Evolutionary conservation across 2,888 invertebrate species (phyloP), one percentile per base, ranked within the genome.

Genomic region (Dicyrtomina minuta): DNA sequence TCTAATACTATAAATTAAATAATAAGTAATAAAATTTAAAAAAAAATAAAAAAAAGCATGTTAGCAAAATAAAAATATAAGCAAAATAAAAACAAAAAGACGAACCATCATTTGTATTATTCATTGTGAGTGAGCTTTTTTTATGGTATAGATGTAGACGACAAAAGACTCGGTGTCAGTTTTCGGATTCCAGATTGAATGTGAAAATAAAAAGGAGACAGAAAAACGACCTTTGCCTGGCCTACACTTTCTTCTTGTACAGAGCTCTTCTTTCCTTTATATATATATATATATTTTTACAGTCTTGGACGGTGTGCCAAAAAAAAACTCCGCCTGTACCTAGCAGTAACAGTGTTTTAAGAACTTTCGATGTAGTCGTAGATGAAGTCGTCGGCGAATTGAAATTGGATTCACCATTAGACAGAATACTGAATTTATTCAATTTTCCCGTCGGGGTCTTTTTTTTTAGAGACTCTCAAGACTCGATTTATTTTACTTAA

Each of bases 221-320:
- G 61, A 61, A 33, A 61, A 44, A 61, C 61, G 43, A 61, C 43
- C 61, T 61, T 61, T 59, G 24, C 55, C n/a, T 61, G 61, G 61
- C 46, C 61, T 26, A 61, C 59, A 59, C 17, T n/a, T 26, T 20
- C 26, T 55, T 51, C 22, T n/a, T 58, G 41, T 60, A 8, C 4
- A 33, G 33, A 33, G 61, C 61, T 61, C 61, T 61, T 46, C 61
- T 61, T 33, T 33, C 4, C 33, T 33, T 33, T 33, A 5, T n/a
- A n/a, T n/a, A n/a, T n/a, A n/a, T n/a, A n/a, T n/a, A n/a, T n/a
- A n/a, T n/a, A n/a, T 59, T 61, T 59, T 46, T 44, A 20, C 43
- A 61, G 22, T 61, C 24, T 61, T 61, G 61, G 61, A 61, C 61
- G 44, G 44, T 20, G 61, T 61, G 61, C 61, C 61, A 61, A 61